Conservation (phyloP, 2,888 invertebrate species). For the Leucophenga maculata region DNA sequence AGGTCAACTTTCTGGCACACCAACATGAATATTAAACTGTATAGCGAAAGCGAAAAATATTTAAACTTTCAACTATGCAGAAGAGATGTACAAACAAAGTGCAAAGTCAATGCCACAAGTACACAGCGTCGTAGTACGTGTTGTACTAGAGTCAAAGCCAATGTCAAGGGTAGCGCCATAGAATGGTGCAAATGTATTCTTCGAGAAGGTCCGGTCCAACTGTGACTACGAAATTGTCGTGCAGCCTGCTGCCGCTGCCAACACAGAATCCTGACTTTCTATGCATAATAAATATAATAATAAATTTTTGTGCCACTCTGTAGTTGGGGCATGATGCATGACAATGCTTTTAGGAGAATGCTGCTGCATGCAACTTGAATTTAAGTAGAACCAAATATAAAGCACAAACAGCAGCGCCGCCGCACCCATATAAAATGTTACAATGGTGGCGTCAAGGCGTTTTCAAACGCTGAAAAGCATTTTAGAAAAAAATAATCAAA, state of each 20-base stretch:
- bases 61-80: background rate
- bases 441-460: background rate
- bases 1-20: no score
- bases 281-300: background rate
- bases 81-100: background rate
- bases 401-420: no score
- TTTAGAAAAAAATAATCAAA: background rate
- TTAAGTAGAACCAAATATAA: no score
- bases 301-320: background rate
- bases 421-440: background rate
- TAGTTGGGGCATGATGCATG: no score
- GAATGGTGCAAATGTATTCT: background rate
- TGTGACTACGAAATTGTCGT: background rate
- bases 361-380: no score
- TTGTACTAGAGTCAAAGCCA: conserved; percentile 46
- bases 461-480: background rate
- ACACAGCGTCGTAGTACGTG: no score
- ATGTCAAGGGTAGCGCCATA: conserved; percentile 53
- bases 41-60: background rate
- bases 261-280: background rate
- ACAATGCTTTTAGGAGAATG: no score
- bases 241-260: conserved; percentile 6
- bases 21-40: no score
- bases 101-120: conserved; percentile 23
- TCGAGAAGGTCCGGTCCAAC: background rate